Conservation (phyloP, 2,113 vertebrate species). For the Hirundichthys speculiger region DNA sequence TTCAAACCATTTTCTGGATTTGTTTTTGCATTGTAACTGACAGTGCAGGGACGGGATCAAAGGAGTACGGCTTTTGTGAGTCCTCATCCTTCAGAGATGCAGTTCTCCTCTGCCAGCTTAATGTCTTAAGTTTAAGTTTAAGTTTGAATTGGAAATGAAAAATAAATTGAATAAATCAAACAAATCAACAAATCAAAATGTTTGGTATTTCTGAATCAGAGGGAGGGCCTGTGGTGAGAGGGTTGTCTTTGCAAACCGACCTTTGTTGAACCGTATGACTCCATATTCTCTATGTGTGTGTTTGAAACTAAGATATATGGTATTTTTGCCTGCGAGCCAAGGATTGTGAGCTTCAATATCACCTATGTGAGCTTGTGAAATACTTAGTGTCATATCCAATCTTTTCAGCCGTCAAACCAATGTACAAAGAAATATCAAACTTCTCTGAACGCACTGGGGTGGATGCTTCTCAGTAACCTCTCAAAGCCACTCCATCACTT, state of each 20-base stretch:
- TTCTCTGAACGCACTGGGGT: slow-evolving; percentile 48
- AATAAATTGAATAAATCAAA: slow-evolving; percentile 63
- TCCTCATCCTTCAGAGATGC: slow-evolving; percentile 53
- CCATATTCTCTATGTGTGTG: not conserved
- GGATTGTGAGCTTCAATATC: slow-evolving; percentile 39
- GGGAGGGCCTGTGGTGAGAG: slow-evolving; percentile 59
- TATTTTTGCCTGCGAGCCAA: slow-evolving; percentile 10
- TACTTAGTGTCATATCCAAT: slow-evolving; percentile 62
- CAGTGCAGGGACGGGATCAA: slow-evolving; percentile 38
- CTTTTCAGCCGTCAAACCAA: slow-evolving; percentile 57
- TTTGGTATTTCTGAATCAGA: slow-evolving; percentile 67
- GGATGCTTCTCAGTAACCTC: slow-evolving; percentile 58
- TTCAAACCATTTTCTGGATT: slow-evolving; percentile 46
- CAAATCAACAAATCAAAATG: slow-evolving; percentile 74
- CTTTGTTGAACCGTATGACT: slow-evolving; percentile 11
- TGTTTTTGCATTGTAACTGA: slow-evolving; percentile 49
- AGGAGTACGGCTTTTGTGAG: slow-evolving; percentile 51
- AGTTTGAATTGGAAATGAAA: slow-evolving; percentile 53
- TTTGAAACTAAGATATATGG: slow-evolving; percentile 16
- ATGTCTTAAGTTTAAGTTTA: too few species aligned
- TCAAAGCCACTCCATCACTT: slow-evolving; percentile 43
- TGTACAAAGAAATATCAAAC: slow-evolving; percentile 53
- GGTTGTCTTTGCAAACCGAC: slow-evolving; percentile 59
- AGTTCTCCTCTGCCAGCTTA: slow-evolving; percentile 57
- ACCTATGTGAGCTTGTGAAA: slow-evolving; percentile 62